phyloP scores from a whole-genome alignment of 2,797 vertebrate genomes.

The Falco biarmicus region DNA sequence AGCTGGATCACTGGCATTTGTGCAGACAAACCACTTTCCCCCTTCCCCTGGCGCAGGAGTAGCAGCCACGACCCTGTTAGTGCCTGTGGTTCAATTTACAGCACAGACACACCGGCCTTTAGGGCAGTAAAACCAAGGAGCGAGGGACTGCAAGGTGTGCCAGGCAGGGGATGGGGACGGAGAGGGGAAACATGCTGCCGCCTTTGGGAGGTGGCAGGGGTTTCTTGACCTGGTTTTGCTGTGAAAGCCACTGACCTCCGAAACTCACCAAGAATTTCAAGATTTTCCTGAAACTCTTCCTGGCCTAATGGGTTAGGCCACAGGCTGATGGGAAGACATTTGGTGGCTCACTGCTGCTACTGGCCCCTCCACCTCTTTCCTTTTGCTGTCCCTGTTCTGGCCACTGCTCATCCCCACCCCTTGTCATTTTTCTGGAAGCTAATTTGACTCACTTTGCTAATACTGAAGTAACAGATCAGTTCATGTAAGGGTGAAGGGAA shows the following conservation, averaged over 20 bases:
- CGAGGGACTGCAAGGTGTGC: not conserved
- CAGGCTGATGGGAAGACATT: not conserved
- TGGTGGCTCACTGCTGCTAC: not conserved
- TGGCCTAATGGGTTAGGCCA: not conserved
- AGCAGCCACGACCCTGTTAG: no score
- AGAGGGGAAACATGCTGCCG: not conserved
- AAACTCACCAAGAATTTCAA: not conserved
- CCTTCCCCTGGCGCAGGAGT: not conserved
- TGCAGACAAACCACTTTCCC: not conserved
- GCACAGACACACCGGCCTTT: fast-evolving
- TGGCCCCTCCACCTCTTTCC: not conserved
- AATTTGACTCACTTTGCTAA: not conserved
- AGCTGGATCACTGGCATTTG: not conserved
- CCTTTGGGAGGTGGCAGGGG: fast-evolving
- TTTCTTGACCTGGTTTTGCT: not conserved
- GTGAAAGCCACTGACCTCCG: not conserved
- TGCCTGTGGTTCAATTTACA: fast-evolving
- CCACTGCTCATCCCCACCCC: not conserved
- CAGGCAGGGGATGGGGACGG: not conserved
- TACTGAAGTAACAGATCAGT: not conserved
- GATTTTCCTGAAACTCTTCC: not conserved
- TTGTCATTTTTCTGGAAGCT: not conserved
- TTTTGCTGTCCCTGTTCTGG: not conserved
- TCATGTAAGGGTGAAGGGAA: not conserved
- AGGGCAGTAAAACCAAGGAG: not conserved